A percentile compares a stretch with the other conserved stretches of the same genome.
Conservation (phyloP, 2,113 vertebrate genomes). For the Nycticryphes semicollaris region DNA sequence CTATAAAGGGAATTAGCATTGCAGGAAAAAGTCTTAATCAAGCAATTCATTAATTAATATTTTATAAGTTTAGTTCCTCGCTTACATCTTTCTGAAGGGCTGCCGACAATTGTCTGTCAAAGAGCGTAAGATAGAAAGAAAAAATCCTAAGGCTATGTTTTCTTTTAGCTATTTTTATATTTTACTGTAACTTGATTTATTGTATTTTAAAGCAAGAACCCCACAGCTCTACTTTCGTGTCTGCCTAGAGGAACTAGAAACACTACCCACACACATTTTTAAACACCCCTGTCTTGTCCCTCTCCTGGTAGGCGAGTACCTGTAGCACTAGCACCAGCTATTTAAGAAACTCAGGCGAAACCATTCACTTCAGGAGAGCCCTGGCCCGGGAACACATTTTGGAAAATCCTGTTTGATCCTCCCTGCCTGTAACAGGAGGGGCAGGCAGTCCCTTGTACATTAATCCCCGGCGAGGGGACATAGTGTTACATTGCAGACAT, state of each 20-base stretch:
- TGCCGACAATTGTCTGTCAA: background rate
- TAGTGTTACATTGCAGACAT: constrained; percentile 11
- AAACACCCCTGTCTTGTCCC: background rate
- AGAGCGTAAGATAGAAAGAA: background rate
- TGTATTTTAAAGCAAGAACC: background rate
- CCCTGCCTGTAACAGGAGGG: constrained; percentile 11
- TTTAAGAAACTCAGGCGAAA: background rate
- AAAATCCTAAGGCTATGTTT: background rate
- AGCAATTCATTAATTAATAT: background rate
- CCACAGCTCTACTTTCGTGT: background rate
- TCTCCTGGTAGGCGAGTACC: background rate
- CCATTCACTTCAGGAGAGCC: background rate
- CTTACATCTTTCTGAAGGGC: background rate
- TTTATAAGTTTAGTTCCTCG: background rate
- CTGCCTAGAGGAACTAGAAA: background rate
- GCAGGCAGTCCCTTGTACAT: constrained; percentile 20
- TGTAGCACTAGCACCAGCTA: background rate
- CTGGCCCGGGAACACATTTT: background rate
- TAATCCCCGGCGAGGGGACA: constrained; percentile 45
- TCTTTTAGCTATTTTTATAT: background rate
- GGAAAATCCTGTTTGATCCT: constrained; percentile 62
- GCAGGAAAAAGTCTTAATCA: background rate
- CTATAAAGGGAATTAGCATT: background rate
- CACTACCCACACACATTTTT: background rate
- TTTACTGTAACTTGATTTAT: background rate